Percentiles rank a stretch among this genome's conserved stretches.
Evolutionary conservation across 2,888 invertebrate species (phyloP).

Genomic region (Drosophila subquinaria): DNA sequence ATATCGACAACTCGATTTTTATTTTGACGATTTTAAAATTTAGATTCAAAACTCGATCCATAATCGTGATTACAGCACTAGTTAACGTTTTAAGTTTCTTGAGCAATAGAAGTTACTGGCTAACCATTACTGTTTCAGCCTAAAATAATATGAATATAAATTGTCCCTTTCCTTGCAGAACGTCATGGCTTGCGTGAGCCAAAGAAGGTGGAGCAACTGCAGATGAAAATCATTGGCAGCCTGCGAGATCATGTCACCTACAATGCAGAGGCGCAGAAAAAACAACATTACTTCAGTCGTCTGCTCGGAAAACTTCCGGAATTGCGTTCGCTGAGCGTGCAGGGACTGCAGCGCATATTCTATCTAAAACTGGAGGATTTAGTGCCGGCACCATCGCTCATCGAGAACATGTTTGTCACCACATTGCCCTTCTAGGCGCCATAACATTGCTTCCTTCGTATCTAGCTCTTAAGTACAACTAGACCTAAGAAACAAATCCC

Average conservation of each 20-base stretch:
- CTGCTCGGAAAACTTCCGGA: conserved; percentile 97
- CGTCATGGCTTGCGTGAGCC: conserved; percentile 97
- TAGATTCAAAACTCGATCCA: too few relatives aligned
- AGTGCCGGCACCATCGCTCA: conserved; percentile 95
- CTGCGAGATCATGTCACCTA: conserved; percentile 98
- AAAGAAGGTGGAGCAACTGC: conserved; percentile 96
- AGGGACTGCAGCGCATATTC: conserved; percentile 97
- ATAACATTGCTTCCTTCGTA: conserved; percentile 56
- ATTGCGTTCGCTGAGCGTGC: conserved; percentile 95
- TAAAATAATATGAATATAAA: neutral
- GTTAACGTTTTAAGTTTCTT: too few relatives aligned
- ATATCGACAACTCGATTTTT: too few relatives aligned
- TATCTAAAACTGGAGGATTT: conserved; percentile 96
- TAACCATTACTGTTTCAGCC: too few relatives aligned
- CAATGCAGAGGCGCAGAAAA: conserved; percentile 94
- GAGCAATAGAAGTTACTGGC: too few relatives aligned
- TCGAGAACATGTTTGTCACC: conserved; percentile 98
- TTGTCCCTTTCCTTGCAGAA: conserved; percentile 87
- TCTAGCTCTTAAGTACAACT: conserved; percentile 39
- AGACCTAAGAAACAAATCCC: conserved; percentile 6
- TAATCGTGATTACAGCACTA: too few relatives aligned
- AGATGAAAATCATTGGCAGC: conserved; percentile 98
- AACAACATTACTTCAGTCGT: conserved; percentile 97
- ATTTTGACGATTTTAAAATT: too few relatives aligned
- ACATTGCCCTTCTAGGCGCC: conserved; percentile 94